Evolutionary conservation across 2,113 vertebrate genomes (phyloP).

Genomic region (Arenaria interpres): DNA sequence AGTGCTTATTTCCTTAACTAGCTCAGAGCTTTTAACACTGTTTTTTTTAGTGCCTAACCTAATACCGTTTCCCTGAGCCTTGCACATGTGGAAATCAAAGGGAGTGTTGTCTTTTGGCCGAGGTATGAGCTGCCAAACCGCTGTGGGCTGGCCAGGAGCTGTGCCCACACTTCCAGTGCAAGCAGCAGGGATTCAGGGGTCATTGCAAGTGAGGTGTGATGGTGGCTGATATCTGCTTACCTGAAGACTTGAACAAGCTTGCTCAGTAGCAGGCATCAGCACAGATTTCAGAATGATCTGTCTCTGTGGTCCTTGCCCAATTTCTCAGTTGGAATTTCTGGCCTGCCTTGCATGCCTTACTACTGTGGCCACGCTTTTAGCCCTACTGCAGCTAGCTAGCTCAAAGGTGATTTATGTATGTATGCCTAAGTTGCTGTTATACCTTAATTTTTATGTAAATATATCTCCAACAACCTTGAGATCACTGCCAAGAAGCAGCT

Average conservation of each 20-base stretch:
- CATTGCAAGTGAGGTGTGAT: neutral
- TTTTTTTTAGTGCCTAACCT: neutral
- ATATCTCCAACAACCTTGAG: neutral
- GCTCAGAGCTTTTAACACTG: neutral
- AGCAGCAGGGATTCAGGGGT: neutral
- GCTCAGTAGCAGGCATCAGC: neutral
- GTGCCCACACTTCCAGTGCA: neutral
- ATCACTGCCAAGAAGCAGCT: neutral
- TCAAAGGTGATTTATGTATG: neutral
- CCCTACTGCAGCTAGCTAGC: neutral
- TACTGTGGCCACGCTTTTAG: accelerated
- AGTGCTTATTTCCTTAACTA: neutral
- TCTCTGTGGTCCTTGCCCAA: neutral
- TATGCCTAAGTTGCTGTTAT: neutral
- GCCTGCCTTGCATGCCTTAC: neutral
- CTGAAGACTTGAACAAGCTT: neutral
- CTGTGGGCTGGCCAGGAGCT: neutral
- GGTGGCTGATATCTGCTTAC: neutral
- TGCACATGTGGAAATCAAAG: accelerated
- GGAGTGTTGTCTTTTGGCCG: neutral
- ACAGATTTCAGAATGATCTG: neutral
- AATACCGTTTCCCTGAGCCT: neutral
- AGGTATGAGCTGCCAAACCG: accelerated
- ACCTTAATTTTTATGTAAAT: neutral
- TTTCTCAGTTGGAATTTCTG: neutral